These are phyloP conservation scores for Sebastes kiyomatsui DNA, from an alignment of 2,797 vertebrate species.

Conservation along the genomic window DNA sequence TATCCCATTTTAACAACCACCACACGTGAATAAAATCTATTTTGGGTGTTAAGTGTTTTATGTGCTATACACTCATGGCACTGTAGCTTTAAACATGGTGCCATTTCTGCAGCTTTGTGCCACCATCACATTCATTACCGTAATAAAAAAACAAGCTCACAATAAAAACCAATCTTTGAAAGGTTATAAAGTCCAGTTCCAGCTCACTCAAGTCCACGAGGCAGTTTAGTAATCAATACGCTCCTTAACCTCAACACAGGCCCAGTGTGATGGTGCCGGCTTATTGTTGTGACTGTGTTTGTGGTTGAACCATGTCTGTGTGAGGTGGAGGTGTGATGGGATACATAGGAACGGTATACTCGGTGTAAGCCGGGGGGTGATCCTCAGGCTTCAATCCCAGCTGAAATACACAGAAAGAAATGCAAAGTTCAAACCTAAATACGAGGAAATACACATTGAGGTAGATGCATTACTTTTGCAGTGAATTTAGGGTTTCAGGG, in stretches of 20 bases:
- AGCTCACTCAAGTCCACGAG: background rate
- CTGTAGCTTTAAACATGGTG: background rate
- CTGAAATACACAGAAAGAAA: slow-evolving; percentile 53
- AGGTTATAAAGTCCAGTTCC: background rate
- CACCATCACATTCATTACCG: background rate
- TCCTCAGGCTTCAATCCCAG: slow-evolving; percentile 69
- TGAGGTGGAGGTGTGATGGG: slow-evolving; percentile 19
- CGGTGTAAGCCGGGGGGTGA: slow-evolving; percentile 68
- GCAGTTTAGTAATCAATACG: slow-evolving; percentile 17
- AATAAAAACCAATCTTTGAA: slow-evolving; percentile 8
- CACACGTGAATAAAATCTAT: background rate
- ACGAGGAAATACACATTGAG: background rate
- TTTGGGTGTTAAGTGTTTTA: background rate
- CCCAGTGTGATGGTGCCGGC: background rate
- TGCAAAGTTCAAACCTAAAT: background rate
- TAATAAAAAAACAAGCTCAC: background rate
- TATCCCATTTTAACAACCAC: background rate
- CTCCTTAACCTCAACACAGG: slow-evolving; percentile 4
- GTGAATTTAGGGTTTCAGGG: background rate
- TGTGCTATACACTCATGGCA: background rate
- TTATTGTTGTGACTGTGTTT: slow-evolving; percentile 19
- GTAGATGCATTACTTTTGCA: background rate
- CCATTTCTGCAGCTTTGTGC: background rate
- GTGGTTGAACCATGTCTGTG: slow-evolving; percentile 12
- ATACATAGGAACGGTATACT: slow-evolving; percentile 41